These are phyloP conservation scores for Falco novaeseelandiae DNA, from an alignment of 2,797 vertebrate species.

Conservation along the genomic window DNA sequence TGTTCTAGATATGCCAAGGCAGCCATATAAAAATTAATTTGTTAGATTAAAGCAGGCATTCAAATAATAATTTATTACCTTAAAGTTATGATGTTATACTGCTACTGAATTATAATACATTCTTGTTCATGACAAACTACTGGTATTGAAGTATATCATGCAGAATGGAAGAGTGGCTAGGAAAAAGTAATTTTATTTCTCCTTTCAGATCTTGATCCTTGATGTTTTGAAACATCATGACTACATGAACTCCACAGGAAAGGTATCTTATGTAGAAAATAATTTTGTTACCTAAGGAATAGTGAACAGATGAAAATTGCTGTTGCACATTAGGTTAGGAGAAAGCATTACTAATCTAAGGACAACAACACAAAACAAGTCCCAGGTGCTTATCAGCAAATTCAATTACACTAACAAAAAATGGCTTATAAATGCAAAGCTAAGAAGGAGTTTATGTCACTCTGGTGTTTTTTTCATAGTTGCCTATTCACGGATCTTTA, in stretches of 20 bases:
- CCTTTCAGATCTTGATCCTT: background rate
- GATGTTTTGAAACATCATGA: background rate
- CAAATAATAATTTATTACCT: background rate
- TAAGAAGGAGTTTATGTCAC: slow-evolving; percentile 26
- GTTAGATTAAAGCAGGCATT: background rate
- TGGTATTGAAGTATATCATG: background rate
- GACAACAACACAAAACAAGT: slow-evolving; percentile 1
- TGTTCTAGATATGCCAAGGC: background rate
- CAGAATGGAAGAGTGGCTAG: background rate
- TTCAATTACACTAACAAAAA: slow-evolving; percentile 64
- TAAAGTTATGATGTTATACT: background rate
- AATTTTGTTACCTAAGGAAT: slow-evolving; percentile 48
- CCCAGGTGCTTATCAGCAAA: slow-evolving; percentile 69
- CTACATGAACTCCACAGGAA: background rate
- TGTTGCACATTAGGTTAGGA: slow-evolving; percentile 20
- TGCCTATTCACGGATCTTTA: slow-evolving; percentile 52
- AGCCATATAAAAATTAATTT: background rate
- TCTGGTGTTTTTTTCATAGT: background rate
- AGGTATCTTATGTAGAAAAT: slow-evolving; percentile 11
- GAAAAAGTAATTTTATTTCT: background rate
- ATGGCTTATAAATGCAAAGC: slow-evolving; percentile 41
- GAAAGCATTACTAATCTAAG: slow-evolving; percentile 37
- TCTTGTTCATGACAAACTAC: background rate
- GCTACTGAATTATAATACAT: background rate
- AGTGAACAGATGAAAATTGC: slow-evolving; percentile 25